Percentiles rank a stretch among this genome's conserved stretches.
Conservation (phyloP, 1,140 invertebrate genomes). For the Drosophila biarmipes region DNA sequence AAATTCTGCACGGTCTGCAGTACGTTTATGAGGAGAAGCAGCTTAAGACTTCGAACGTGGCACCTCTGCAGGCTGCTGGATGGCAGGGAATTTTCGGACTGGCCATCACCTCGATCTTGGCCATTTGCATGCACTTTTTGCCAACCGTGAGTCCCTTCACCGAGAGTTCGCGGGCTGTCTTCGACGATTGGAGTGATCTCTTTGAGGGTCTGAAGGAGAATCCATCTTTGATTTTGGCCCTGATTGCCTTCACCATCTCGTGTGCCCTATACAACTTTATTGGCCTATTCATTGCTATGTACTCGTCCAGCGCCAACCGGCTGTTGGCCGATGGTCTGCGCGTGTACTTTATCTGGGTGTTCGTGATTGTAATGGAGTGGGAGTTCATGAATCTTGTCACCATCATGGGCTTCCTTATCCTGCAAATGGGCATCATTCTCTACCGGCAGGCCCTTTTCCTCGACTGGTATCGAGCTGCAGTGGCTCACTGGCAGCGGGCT, state of each 20-base stretch:
- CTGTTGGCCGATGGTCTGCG: slow-evolving; percentile 96
- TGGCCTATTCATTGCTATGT: slow-evolving; percentile 97
- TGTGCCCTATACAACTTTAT: slow-evolving; percentile 99
- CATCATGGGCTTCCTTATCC: slow-evolving; percentile 89
- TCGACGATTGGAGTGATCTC: slow-evolving; percentile 95
- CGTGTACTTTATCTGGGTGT: slow-evolving; percentile 95
- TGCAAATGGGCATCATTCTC: slow-evolving; percentile 90
- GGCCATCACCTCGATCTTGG: slow-evolving; percentile 88
- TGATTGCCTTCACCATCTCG: slow-evolving; percentile 92
- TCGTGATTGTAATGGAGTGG: slow-evolving; percentile 90
- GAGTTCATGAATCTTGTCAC: slow-evolving; percentile 93
- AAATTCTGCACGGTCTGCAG: slow-evolving; percentile 95
- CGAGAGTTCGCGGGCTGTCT: slow-evolving; percentile 89
- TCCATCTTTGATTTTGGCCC: slow-evolving; percentile 81
- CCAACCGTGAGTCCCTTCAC: slow-evolving; percentile 90
- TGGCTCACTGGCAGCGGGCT: slow-evolving; percentile 60
- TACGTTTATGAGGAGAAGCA: slow-evolving; percentile 98
- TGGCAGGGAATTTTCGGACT: slow-evolving; percentile 98
- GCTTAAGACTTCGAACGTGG: slow-evolving; percentile 92
- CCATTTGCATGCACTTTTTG: slow-evolving; percentile 95
- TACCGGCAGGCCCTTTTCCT: slow-evolving; percentile 90
- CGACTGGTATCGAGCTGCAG: slow-evolving; percentile 68
- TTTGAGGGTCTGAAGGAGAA: slow-evolving; percentile 90
- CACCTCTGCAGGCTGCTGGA: slow-evolving; percentile 91
- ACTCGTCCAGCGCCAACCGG: slow-evolving; percentile 95